Percentiles rank a stretch among this genome's conserved stretches.
These are phyloP conservation scores for Lycocerus yunnanus DNA, from an alignment of 2,888 invertebrate species.

Conservation along the genomic window DNA sequence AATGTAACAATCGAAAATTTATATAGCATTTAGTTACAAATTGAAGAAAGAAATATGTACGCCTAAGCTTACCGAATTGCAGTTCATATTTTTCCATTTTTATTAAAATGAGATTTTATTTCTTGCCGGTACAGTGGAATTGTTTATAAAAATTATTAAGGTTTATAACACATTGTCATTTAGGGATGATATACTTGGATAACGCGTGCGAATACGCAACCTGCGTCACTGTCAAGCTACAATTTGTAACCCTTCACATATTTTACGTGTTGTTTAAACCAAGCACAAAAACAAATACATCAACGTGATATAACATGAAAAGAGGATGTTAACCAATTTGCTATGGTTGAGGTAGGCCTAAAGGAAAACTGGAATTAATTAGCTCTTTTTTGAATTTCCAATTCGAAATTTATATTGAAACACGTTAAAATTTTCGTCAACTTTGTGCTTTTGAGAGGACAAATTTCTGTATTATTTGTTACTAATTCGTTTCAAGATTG, in stretches of 20 bases:
- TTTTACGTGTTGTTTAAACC: conserved; percentile 3
- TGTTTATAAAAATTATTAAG: not conserved
- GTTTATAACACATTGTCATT: conserved; percentile 1
- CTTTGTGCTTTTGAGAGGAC: too few species aligned
- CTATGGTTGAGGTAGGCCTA: not conserved
- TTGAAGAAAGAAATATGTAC: not conserved
- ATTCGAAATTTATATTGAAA: not conserved
- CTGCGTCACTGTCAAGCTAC: conserved; percentile 14
- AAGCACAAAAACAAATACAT: not conserved
- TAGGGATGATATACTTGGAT: conserved; percentile 8
- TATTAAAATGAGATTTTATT: not conserved
- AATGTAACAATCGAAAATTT: not conserved
- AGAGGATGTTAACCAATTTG: not conserved
- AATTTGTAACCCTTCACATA: conserved; percentile 12
- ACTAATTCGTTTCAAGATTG: not conserved
- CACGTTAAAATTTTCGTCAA: too few species aligned
- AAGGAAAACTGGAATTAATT: not conserved
- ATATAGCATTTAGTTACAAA: conserved; percentile 4
- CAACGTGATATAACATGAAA: not conserved
- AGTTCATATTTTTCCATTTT: not conserved
- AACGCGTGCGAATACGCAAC: conserved; percentile 8
- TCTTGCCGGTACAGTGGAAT: not conserved
- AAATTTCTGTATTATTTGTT: not conserved
- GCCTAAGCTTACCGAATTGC: not conserved
- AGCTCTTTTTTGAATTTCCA: not conserved